Evolutionary conservation across 2,113 vertebrate species (phyloP), one percentile per base, ranked within the genome.

Genomic region (Dicerorhinus sumatrensis): DNA sequence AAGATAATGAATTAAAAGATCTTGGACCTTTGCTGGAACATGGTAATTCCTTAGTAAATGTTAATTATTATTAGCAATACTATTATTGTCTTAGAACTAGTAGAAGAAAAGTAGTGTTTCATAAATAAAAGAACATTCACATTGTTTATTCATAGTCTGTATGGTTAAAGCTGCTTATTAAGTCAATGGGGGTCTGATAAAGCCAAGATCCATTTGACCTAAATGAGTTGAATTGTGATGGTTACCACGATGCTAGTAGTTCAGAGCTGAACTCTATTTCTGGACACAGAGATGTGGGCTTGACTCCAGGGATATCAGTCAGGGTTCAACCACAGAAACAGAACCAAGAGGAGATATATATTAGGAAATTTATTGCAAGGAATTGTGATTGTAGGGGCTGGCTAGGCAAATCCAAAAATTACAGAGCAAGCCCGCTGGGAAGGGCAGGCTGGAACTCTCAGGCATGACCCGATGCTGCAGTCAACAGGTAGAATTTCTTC

Each of bases 1-100:
- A 63, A 70, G 21, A 91, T 63, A 85, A 67, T 94, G 82, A 82
- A 58, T 92, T 46, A 4, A 82, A 79, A 91, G 36, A 76, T 86
- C 20, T 82, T 79, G 31, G 31, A 80, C n/a, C 3, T 91, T 90
- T 76, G 2, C 9, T 77, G 42, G 11, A 72, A 93, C 4, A 54
- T 42, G 54, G 11, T 14, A 67, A 75, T 31, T 90, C 36, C 54
- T 91, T 73, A 48, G 2, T 77, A 70, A 85, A 83, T 60, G 63
- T 62, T 62, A 82, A 81, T 92, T 73, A 85, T 63, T 76, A 46
- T 62, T 76, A 85, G 6, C 25, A 70, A 46, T 70, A 6, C 72
- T 85, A 11, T 69, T 86, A 39, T 46, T 73, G 31, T 36, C 63
- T 85, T 42, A 48, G 48, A 65, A 77, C 48, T 29, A 89, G 27